Percentiles rank a stretch among this genome's conserved stretches.
phyloP scores from a whole-genome alignment of 2,113 vertebrate genomes.

The Electrona antarctica region DNA sequence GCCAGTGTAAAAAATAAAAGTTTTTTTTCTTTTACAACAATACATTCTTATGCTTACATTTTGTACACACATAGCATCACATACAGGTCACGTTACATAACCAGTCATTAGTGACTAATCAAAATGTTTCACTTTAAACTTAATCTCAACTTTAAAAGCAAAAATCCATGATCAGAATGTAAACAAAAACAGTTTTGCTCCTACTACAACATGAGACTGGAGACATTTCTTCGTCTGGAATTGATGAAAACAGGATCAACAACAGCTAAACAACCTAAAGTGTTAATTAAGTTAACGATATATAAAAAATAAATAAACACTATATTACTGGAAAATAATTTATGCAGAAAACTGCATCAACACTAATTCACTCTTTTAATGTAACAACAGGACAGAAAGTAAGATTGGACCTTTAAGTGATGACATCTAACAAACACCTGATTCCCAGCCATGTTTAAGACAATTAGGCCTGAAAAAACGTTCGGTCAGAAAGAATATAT shows the following conservation, averaged over 20 bases:
- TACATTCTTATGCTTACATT: constrained; percentile 29
- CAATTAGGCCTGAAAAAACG: too few species aligned
- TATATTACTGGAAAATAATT: too few species aligned
- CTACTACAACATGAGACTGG: constrained; percentile 14
- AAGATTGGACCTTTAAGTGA: constrained; percentile 29
- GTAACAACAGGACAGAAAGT: constrained; percentile 4
- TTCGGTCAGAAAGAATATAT: too few species aligned
- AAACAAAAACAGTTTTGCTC: not conserved
- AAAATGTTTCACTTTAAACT: not conserved
- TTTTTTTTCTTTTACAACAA: constrained; percentile 21
- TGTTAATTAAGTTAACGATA: not conserved
- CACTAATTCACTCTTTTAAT: too few species aligned
- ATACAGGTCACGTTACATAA: constrained; percentile 34
- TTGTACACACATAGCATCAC: constrained; percentile 32
- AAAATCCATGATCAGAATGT: constrained; percentile 10
- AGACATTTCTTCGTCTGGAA: not conserved
- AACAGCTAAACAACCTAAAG: constrained; percentile 16
- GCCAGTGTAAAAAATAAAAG: constrained; percentile 55
- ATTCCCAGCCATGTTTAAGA: constrained; percentile 40
- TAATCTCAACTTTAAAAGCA: not conserved
- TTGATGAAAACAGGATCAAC: not conserved
- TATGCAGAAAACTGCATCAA: not conserved
- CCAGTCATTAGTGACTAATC: not conserved
- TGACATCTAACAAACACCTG: constrained; percentile 34
- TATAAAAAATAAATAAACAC: not conserved